Base-by-base conservation (phyloP, 1,140 invertebrate genomes). In the Eurosta solidaginis region DNA sequence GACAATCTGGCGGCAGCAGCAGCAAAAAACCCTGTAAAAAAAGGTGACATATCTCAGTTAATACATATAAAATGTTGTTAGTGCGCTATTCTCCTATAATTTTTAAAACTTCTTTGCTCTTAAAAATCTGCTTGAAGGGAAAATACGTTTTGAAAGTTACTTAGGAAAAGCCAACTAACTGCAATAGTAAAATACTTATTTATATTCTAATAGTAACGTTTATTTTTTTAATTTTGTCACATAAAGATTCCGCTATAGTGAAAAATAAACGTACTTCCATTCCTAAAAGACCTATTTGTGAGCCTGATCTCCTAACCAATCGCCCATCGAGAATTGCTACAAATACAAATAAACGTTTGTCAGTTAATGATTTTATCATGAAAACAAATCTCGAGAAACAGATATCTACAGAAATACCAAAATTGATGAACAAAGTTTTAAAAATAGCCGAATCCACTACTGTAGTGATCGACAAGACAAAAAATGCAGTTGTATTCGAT, bases 351-450 rank as follows among this genome's bases (percentile, higher is more conserved):
- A 79, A 76, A 52, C 25, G 78, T 12, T 59, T 54, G 33, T 76
- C 74, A 45, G 2, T 49, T 59, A 33, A 74, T 29, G 22, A 59
- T 40, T 14, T 33, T 29, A 22, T 2, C 14, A 44, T 27, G 10
- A 59, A 76, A 76, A 42, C 54, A 25, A 6, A 76, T 52, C 14
- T 45, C 9, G 47, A 22, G 20, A 54, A 74, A 29, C 50, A 78
- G 27, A 52, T 45, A n/a, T 50, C 44, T 29, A n/a, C 9, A 4
- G 78, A 78, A 63, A 78, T 78, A 7, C 78, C 78, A 29, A 44
- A 86, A 44, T 40, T 86, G 4, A 83, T 86, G 14, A 78, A 74
- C 6, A 86, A 82, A 54, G 81, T 82, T 3, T 50, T 86, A 2
- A 83, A 86, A 74, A 75, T 86, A 7, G 78, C 82, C 2, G 75